Evolutionary conservation across 2,113 vertebrate genomes (phyloP), one percentile per base, ranked within the genome.

Genomic region (Pitta sordida): DNA sequence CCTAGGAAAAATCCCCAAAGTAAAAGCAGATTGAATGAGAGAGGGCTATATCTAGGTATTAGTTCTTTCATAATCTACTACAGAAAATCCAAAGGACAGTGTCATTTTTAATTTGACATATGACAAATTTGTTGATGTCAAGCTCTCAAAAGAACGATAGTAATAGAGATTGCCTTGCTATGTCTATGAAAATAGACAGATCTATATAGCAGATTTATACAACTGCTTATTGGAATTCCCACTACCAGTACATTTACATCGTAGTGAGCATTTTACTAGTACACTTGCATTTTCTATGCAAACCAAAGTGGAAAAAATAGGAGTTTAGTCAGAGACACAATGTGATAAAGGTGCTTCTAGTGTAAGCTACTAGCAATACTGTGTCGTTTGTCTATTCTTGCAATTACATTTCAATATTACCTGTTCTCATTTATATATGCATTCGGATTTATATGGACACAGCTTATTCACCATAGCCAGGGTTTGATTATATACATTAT

Each of bases 231-330:
- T 55, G 18, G 23, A 95, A 84, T 84, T 64, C n/a, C 44, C 56
- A 76, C 20, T 58, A 64, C 13, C 34, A 14, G 16, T 34, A 19
- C 0, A 0, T 64, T 76, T 51, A 64, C 10, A 37, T 0, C 3
- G 8, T 16, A 75, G 49, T 2, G 3, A 82, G 20, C 14, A 56
- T 43, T 58, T 63, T 36, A 75, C 21, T 55, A 44, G 20, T 32
- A 86, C 10, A 32, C 15, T 79, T 53, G 19, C 19, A 48, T 83
- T 84, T 86, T 71, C 46, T 84, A 49, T 41, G 23, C 27, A 81
- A 91, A 92, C 2, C 53, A 69, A 23, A 43, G 9, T 9, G 49
- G 88, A 93, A 77, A 20, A 70, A 86, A 62, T 15, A 69, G 22
- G 2, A 70, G 6, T 37, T 80, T 30, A 85, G 6, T 36, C 1